Base-by-base conservation (phyloP, 1,140 invertebrate genomes). In the Microvelia longipes region DNA sequence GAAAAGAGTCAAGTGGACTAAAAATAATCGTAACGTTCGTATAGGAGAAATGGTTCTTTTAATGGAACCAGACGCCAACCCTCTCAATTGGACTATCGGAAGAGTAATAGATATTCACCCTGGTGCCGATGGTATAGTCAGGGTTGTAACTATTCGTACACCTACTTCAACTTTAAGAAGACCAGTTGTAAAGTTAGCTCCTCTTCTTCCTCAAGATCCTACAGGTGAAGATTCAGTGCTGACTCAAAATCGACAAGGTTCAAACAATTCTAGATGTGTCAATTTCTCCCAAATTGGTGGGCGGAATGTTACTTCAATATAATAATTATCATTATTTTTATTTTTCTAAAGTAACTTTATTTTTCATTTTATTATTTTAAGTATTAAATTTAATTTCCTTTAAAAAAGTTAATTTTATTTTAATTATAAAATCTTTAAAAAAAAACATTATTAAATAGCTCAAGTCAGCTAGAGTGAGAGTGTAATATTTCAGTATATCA, bases 21-120 rank as follows among this genome's bases (percentile, higher is more conserved):
- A 0, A 24, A 15, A 24, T 26, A 28, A 1, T 0, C 66, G 25
- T 1, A 71, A 71, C 28, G 19, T 73, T 2, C 14, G 29, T 66
- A 13, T 27, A 26, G 73, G 68, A 1, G 66, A 71, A 19, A 13
- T 75, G 1, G 76, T 77, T 1, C 27, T 78, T 1, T 61, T 79
- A 5, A 75, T 74, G 60, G 77, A 78, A 13, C 72, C 75, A 11
- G 69, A 75, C 50, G 26, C 72, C 0, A 74, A 73, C 29, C 76
- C 76, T 26, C 66, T 74, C 19, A 70, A 77, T 69, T 80, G 78
- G 78, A 70, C 72, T 35, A 27, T 78, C 11, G 78, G 78, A 66
- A 71, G 75, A 69, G 73, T 80, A 19, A 71, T 74, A 28, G 63
- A 74, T 5, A 28, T 75, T 26, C 72, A 75, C 68, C 74, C 75